Conservation (phyloP, 2,797 vertebrate species). For the Lagocephalus sceleratus region DNA sequence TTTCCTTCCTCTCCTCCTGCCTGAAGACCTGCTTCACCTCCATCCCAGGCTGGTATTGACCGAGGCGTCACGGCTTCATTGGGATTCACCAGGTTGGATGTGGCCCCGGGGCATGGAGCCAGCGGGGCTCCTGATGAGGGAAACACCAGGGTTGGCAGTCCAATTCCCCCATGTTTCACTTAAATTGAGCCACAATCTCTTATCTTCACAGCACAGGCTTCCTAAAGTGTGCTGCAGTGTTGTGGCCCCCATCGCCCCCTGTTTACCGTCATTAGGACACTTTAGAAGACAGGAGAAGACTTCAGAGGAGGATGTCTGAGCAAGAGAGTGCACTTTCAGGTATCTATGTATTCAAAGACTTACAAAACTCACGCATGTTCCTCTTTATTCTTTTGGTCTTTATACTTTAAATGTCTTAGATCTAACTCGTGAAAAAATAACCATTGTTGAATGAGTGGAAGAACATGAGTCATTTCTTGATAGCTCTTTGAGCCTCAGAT, state of each 20-base stretch:
- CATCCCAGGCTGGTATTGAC: constrained; percentile 52
- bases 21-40: constrained; percentile 9
- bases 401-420: too few relatives aligned
- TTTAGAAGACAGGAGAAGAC: constrained; percentile 35
- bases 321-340: constrained; percentile 2
- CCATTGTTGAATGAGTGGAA: too few relatives aligned
- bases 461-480: too few relatives aligned
- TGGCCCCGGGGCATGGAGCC: constrained; percentile 42
- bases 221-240: constrained; percentile 41
- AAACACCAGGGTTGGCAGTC: constrained; percentile 43
- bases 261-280: constrained; percentile 37
- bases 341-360: background rate
- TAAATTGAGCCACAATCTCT: constrained; percentile 32
- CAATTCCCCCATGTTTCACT: constrained; percentile 52
- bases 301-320: constrained; percentile 18
- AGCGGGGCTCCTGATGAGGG: constrained; percentile 37
- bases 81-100: constrained; percentile 61
- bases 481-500: too few relatives aligned
- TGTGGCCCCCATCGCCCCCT: constrained; percentile 23
- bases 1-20: background rate
- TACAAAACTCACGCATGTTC: too few relatives aligned
- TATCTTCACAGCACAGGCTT: constrained; percentile 56
- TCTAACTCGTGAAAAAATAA: too few relatives aligned
- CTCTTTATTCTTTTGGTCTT: too few relatives aligned
- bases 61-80: constrained; percentile 68